phyloP scores from a whole-genome alignment of 2,797 vertebrate species.

The Prunella strophiata region DNA sequence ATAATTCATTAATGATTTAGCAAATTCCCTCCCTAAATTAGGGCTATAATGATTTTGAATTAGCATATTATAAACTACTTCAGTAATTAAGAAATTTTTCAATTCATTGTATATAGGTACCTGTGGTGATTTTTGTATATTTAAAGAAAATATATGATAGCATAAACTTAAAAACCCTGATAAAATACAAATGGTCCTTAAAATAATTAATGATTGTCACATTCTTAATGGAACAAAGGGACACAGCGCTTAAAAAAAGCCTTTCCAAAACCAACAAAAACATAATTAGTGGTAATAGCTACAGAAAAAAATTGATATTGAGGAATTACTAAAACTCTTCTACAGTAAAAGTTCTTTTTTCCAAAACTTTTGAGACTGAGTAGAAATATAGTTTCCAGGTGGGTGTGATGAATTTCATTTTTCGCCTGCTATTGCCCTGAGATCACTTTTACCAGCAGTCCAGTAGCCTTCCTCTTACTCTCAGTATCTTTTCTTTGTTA shows the following conservation, averaged over 20 bases:
- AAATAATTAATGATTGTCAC: background rate
- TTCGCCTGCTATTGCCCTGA: background rate
- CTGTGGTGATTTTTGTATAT: background rate
- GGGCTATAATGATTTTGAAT: background rate
- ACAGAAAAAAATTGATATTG: background rate
- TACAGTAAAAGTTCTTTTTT: background rate
- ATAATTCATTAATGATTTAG: background rate
- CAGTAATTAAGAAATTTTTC: background rate
- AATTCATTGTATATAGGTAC: background rate
- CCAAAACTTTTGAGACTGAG: background rate
- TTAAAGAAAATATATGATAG: background rate
- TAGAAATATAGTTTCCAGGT: background rate
- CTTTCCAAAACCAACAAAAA: background rate
- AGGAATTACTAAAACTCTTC: background rate
- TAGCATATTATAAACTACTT: background rate
- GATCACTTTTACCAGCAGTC: background rate
- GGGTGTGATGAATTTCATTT: background rate
- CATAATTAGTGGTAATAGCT: background rate
- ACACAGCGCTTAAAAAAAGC: background rate
- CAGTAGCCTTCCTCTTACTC: background rate
- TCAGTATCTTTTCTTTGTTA: background rate
- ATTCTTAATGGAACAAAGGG: background rate
- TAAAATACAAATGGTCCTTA: background rate
- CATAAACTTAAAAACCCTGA: background rate
- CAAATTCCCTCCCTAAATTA: background rate